These are phyloP conservation scores for Vireo altiloquus DNA, from an alignment of 2,113 vertebrate genomes.

Conservation along the genomic window DNA sequence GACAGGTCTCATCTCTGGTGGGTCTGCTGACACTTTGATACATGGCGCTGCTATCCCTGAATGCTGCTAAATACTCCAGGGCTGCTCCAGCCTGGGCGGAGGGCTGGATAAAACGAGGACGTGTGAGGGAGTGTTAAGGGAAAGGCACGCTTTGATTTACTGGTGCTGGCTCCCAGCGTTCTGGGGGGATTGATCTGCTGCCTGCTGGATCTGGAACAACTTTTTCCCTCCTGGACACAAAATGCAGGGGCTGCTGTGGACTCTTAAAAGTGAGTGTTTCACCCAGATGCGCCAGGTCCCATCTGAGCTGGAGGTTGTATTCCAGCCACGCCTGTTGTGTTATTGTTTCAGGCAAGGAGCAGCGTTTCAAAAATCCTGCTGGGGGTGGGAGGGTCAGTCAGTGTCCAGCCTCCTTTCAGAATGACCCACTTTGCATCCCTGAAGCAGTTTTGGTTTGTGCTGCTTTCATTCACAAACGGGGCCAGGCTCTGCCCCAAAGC, in stretches of 20 bases:
- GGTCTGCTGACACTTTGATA: constrained; percentile 70
- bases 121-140: constrained; percentile 56
- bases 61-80: constrained; percentile 63
- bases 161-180: constrained; percentile 59
- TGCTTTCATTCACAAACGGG: not conserved
- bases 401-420: not conserved
- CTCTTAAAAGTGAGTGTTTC: constrained; percentile 16
- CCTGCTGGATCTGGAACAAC: constrained; percentile 59
- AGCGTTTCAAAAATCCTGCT: not conserved
- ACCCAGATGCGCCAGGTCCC: not conserved
- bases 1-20: constrained; percentile 65
- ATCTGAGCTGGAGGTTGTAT: not conserved
- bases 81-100: constrained; percentile 58
- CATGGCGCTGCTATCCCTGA: constrained; percentile 68
- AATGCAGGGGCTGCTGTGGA: constrained; percentile 24
- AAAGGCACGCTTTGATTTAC: constrained; percentile 70
- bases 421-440: not conserved
- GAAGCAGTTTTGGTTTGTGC: not conserved
- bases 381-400: not conserved
- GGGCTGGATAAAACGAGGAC: constrained; percentile 54
- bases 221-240: constrained; percentile 38
- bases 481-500: not conserved
- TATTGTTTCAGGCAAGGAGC: not conserved
- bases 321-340: not conserved
- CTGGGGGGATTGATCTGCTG: constrained; percentile 68